Percentiles rank a stretch among this genome's conserved stretches.
Conservation (phyloP, 2,797 vertebrate species). For the Macrochelys suwanniensis region DNA sequence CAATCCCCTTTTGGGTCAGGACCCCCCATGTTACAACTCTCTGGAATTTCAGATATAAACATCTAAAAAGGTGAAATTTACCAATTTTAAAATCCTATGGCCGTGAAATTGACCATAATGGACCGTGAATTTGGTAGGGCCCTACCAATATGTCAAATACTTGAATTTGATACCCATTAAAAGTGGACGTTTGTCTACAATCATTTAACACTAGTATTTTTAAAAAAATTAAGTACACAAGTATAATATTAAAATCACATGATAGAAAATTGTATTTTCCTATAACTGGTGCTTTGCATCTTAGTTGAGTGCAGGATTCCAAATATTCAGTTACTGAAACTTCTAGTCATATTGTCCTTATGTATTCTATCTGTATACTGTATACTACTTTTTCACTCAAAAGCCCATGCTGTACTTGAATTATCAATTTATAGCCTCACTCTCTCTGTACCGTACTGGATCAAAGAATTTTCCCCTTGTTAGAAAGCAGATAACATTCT, state of each 20-base stretch:
- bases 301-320: background rate
- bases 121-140: no score
- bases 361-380: background rate
- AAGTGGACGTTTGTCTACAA: background rate
- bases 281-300: background rate
- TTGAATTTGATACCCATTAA: background rate
- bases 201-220: background rate
- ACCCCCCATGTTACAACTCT: no score
- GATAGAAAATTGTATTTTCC: background rate
- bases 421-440: slow-evolving; percentile 29
- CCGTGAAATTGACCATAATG: no score
- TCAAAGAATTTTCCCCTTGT: slow-evolving; percentile 30
- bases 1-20: no score
- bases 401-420: slow-evolving; percentile 25
- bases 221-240: background rate
- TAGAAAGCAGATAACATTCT: background rate
- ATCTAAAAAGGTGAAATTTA: no score
- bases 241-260: background rate
- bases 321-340: background rate
- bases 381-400: slow-evolving; percentile 28
- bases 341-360: background rate
- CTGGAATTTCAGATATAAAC: no score
- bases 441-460: slow-evolving; percentile 36
- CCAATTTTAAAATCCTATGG: no score
- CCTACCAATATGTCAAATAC: background rate